Evolutionary conservation across 1,140 invertebrate genomes (phyloP).

Genomic region (Vanessa tameamea): DNA sequence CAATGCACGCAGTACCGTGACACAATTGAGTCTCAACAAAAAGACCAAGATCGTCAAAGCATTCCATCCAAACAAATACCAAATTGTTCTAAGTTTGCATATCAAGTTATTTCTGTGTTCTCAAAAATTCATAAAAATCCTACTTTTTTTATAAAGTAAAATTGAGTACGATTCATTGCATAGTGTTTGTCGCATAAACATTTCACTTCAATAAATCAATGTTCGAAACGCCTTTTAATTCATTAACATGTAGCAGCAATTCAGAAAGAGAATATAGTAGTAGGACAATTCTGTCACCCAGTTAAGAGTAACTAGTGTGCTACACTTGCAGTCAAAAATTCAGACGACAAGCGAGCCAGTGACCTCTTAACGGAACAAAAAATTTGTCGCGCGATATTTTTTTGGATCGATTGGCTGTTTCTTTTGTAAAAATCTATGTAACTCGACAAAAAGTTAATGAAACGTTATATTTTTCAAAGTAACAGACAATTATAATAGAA

Average conservation of each 20-base stretch:
- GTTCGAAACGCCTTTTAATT: no score
- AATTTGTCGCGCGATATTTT: slow-evolving; percentile 22
- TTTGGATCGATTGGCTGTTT: not conserved
- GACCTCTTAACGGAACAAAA: slow-evolving; percentile 33
- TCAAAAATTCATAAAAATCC: not conserved
- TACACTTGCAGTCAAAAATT: slow-evolving; percentile 16
- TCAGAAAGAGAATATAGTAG: not conserved
- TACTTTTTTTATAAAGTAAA: no score
- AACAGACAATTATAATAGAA: no score
- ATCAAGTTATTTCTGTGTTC: slow-evolving; percentile 2
- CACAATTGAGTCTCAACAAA: not conserved
- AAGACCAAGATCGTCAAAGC: slow-evolving; percentile 12
- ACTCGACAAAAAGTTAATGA: not conserved
- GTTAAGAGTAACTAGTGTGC: slow-evolving; percentile 14
- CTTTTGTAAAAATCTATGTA: slow-evolving; percentile 11
- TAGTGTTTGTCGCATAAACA: not conserved
- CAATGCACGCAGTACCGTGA: slow-evolving; percentile 5
- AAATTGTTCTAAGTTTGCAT: slow-evolving; percentile 8
- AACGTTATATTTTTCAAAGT: not conserved
- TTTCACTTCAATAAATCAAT: no score
- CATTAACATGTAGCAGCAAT: not conserved
- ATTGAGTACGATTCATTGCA: no score
- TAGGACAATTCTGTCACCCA: not conserved
- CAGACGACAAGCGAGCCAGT: slow-evolving; percentile 28
- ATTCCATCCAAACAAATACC: slow-evolving; percentile 20